Conservation (phyloP, 2,113 vertebrate species). For the Cervus canadensis region DNA sequence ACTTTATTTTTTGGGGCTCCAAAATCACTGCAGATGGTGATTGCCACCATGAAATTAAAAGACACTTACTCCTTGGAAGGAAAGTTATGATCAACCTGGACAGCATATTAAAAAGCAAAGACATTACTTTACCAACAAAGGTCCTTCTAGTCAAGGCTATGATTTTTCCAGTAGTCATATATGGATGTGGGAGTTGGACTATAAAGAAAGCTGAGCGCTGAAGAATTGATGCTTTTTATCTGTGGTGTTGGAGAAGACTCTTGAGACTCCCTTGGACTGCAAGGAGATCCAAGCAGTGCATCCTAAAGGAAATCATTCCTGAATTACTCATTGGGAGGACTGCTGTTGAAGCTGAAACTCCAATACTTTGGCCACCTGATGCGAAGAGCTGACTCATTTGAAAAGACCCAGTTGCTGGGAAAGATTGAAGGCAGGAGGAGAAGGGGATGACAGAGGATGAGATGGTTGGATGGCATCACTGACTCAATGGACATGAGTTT, state of each 20-base stretch:
- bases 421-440: neutral
- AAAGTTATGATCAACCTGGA: neutral
- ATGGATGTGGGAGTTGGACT: neutral
- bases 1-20: rapidly evolving
- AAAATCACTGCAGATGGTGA: neutral
- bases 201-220: neutral
- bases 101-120: neutral
- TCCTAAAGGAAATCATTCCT: neutral
- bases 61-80: neutral
- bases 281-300: neutral
- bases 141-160: neutral
- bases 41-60: neutral
- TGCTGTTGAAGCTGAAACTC: neutral
- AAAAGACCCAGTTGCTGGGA: neutral
- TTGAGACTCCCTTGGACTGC: neutral
- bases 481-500: neutral
- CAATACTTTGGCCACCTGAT: neutral
- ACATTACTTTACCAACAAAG: neutral
- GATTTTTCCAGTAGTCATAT: neutral
- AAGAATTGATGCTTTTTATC: neutral
- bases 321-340: neutral
- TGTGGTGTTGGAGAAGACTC: neutral
- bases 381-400: neutral
- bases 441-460: neutral
- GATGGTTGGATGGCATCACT: rapidly evolving